Base-by-base conservation (phyloP, 2,797 vertebrate genomes). In the Hydrophis major region DNA sequence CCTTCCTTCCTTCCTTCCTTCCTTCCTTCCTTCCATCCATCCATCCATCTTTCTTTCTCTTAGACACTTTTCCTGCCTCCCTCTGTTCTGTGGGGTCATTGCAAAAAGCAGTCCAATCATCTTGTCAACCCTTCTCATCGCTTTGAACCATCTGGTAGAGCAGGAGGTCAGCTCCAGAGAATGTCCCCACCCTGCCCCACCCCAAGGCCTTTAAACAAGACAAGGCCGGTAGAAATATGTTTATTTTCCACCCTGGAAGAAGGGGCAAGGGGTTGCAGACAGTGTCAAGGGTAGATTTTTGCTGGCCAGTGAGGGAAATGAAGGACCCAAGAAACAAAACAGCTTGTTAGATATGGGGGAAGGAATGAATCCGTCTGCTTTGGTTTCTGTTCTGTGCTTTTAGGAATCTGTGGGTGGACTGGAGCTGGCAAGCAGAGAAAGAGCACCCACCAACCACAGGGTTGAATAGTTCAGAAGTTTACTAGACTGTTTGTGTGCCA, bases 381-480 rank as follows among this genome's bases (percentile, higher is more conserved):
- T 25, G 37, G 37, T 74, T 96, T 96, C 96, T 95, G 92, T 96
- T 96, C 95, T 92, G 95, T 95, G 96, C 94, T 95, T 95, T 86
- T 95, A 94, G 96, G 96, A 96, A 97, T 97, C 96, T 96, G 96
- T 96, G 97, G 96, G 96, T 97, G 97, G 97, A 97, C 95, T 95
- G 92, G 95, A 96, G 94, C 93, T 96, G 96, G 95, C 96, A 97
- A 96, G 96, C 96, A 96, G 96, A 96, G 96, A 97, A 94, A 92
- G 95, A 97, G 97, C 96, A 96, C 97, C 96, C 96, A 96, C 97
- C 96, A 95, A 96, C 95, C 95, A 94, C 88, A 96, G 96, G 96
- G 96, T 94, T 96, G 95, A 95, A 96, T 94, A 95, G 96, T 97
- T 97, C 97, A 97, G 96, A 96, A 97, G 97, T 97, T 97, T 96